Percentiles rank a stretch among this genome's conserved stretches.
phyloP scores from a whole-genome alignment of 2,888 invertebrate genomes.

The Bimastos eiseni region DNA sequence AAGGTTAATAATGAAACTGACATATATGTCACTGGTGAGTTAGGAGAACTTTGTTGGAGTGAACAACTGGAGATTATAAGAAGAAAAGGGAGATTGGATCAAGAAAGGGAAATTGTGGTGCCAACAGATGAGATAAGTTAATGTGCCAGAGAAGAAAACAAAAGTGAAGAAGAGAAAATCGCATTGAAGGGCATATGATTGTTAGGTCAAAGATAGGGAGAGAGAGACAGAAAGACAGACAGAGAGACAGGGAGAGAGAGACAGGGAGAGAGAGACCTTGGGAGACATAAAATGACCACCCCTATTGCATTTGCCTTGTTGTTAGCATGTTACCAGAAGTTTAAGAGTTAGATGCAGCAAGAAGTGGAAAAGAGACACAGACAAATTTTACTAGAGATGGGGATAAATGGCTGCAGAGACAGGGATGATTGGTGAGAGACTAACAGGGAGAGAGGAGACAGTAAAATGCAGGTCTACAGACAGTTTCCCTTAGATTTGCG shows the following conservation, averaged over 20 bases:
- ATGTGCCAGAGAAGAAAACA: neutral
- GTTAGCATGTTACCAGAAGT: neutral
- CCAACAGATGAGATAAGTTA: neutral
- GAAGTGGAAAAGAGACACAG: neutral
- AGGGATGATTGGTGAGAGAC: neutral
- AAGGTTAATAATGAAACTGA: no score
- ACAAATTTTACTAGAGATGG: no score
- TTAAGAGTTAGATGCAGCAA: neutral
- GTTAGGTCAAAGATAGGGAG: neutral
- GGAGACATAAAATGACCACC: neutral
- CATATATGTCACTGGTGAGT: no score
- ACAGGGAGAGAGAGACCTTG: neutral
- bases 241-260: neutral
- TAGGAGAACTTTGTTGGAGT: no score
- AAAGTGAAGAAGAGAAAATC: neutral
- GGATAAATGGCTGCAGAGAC: neutral
- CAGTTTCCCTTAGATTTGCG: neutral
- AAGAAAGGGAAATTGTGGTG: neutral
- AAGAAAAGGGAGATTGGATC: neutral
- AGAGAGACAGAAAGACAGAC: neutral
- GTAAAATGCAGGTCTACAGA: neutral
- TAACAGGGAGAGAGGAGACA: neutral
- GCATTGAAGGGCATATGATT: neutral
- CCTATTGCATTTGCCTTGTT: neutral
- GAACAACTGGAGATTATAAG: no score